phyloP scores from a whole-genome alignment of 1,140 invertebrate species.

The Samia ricini region DNA sequence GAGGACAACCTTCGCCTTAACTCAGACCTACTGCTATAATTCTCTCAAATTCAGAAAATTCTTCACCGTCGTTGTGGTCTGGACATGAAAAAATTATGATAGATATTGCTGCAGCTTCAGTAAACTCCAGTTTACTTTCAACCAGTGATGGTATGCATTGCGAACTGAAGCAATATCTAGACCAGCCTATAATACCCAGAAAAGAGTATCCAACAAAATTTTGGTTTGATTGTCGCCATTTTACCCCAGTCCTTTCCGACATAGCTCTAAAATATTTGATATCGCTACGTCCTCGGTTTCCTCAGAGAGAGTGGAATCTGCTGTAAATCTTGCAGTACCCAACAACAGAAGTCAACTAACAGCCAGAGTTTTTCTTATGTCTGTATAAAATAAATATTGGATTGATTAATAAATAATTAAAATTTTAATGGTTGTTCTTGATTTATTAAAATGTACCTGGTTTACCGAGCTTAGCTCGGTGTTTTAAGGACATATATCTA shows the following conservation, averaged over 20 bases:
- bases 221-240: slow-evolving; percentile 26
- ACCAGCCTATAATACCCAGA: slow-evolving; percentile 19
- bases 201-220: slow-evolving; percentile 29
- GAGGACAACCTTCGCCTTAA: slow-evolving; percentile 30
- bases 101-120: slow-evolving; percentile 16
- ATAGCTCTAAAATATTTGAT: slow-evolving; percentile 37
- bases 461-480: too few relatives aligned
- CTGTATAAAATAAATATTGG: slow-evolving; percentile 41
- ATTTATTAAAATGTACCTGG: background rate
- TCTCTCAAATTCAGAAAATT: slow-evolving; percentile 18
- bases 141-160: slow-evolving; percentile 24
- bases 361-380: slow-evolving; percentile 40
- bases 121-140: slow-evolving; percentile 5
- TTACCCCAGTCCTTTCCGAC: slow-evolving; percentile 32
- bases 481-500: too few relatives aligned
- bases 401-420: slow-evolving; percentile 32
- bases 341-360: slow-evolving; percentile 38
- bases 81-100: slow-evolving; percentile 27
- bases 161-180: slow-evolving; percentile 30
- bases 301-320: slow-evolving; percentile 38
- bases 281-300: slow-evolving; percentile 32
- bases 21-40: background rate
- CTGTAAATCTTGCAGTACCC: slow-evolving; percentile 38
- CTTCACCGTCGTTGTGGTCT: slow-evolving; percentile 22
- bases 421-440: background rate